A percentile compares a stretch with the other conserved stretches of the same genome.
Conservation (phyloP, 2,888 invertebrate species). For the Xylophagus ater region DNA sequence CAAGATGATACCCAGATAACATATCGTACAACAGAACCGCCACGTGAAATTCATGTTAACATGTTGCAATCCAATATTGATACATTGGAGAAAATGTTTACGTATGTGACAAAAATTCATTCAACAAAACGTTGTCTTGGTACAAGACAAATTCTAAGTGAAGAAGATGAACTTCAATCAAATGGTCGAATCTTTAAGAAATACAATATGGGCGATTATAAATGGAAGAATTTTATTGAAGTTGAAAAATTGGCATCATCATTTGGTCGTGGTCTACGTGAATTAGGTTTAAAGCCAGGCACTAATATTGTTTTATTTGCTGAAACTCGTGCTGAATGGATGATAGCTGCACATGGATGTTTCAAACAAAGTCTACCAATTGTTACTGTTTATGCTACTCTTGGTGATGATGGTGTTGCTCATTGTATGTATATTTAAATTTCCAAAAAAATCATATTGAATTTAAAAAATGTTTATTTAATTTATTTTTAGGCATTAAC, state of each 20-base stretch:
- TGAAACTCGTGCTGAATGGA: constrained; percentile 97
- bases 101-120: constrained; percentile 64
- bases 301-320: constrained; percentile 87
- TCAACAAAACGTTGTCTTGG: constrained; percentile 70
- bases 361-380: constrained; percentile 92
- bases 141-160: constrained; percentile 78
- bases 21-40: constrained; percentile 59
- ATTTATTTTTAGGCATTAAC: constrained; percentile 49
- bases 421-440: constrained; percentile 52
- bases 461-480: not conserved
- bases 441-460: not conserved
- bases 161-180: constrained; percentile 88
- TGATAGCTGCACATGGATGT: constrained; percentile 90
- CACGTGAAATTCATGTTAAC: constrained; percentile 58
- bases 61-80: constrained; percentile 66
- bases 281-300: constrained; percentile 60
- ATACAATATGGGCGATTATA: constrained; percentile 88
- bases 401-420: constrained; percentile 92
- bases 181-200: constrained; percentile 95
- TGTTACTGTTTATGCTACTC: constrained; percentile 93
- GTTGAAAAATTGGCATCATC: constrained; percentile 59
- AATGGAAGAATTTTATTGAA: constrained; percentile 75
- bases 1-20: constrained; percentile 56
- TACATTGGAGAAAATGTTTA: constrained; percentile 74
- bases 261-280: constrained; percentile 76